phyloP scores from a whole-genome alignment of 2,113 vertebrate genomes.

The Mormyrus lacerda region DNA sequence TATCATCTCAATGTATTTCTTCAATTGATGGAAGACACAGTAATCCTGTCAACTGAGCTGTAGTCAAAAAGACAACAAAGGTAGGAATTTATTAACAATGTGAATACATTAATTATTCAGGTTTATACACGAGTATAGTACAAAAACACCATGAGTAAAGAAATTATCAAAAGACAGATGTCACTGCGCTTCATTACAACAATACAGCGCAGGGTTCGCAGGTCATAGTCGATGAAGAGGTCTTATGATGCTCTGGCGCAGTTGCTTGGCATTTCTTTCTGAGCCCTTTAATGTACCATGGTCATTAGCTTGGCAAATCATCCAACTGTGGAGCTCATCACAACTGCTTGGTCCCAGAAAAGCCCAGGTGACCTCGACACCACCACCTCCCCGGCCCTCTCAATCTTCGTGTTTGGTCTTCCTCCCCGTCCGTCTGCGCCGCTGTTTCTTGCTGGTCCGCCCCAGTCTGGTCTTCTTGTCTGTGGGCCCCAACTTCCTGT shows the following conservation, averaged over 20 bases:
- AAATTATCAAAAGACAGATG: not conserved
- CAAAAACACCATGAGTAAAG: not conserved
- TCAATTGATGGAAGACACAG: not conserved
- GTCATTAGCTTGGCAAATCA: not conserved
- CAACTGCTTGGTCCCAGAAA: not conserved
- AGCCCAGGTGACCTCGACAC: not conserved
- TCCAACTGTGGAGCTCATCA: not conserved
- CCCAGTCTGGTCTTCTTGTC: conserved; percentile 48
- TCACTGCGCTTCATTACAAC: not conserved
- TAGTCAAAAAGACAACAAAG: not conserved
- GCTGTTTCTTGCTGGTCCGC: conserved; percentile 71
- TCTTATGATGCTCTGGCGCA: not conserved
- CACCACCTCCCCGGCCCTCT: conserved; percentile 8
- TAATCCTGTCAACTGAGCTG: not conserved
- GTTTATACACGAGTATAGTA: not conserved
- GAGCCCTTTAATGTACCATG: not conserved
- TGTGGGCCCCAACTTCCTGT: conserved; percentile 37
- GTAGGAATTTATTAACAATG: not conserved
- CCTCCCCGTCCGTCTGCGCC: conserved; percentile 71
- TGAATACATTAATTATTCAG: not conserved
- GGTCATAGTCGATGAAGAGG: not conserved
- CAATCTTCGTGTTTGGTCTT: conserved; percentile 44
- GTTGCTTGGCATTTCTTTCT: not conserved
- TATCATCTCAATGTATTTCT: not conserved
- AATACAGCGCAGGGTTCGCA: conserved; percentile 13